These are phyloP conservation scores for Neosalanx taihuensis DNA, from an alignment of 2,797 vertebrate genomes.

Conservation along the genomic window DNA sequence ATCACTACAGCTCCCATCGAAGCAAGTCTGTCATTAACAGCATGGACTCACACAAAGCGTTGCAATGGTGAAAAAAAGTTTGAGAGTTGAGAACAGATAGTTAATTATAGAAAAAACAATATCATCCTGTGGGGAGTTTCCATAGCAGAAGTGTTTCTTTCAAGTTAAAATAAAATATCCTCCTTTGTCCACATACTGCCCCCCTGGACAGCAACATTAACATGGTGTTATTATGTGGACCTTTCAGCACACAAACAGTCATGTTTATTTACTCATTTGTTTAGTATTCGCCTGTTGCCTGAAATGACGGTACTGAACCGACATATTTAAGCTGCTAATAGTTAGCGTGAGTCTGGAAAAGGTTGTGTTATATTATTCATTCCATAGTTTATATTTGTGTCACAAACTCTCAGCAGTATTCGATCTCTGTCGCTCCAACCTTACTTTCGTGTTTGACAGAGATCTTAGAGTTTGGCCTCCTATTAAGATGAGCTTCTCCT, in stretches of 20 bases:
- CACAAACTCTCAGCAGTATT: slow-evolving; percentile 49
- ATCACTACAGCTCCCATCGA: slow-evolving; percentile 52
- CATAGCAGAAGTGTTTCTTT: slow-evolving; percentile 45
- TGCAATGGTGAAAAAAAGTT: slow-evolving; percentile 17
- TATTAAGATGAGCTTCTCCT: slow-evolving; percentile 28
- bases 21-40: slow-evolving; percentile 53
- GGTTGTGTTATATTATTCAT: slow-evolving; percentile 54
- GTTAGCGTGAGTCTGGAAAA: slow-evolving; percentile 42
- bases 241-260: neutral
- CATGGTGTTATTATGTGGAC: neutral
- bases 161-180: slow-evolving; percentile 32
- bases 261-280: neutral
- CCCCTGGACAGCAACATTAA: neutral
- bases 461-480: slow-evolving; percentile 22
- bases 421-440: slow-evolving; percentile 50
- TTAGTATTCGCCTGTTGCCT: neutral
- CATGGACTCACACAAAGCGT: slow-evolving; percentile 38
- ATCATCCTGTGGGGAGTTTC: slow-evolving; percentile 58
- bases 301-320: slow-evolving; percentile 14
- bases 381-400: slow-evolving; percentile 58
- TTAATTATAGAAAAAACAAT: slow-evolving; percentile 52
- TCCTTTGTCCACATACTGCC: slow-evolving; percentile 9
- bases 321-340: slow-evolving; percentile 34
- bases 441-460: slow-evolving; percentile 41
- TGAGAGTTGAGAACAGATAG: slow-evolving; percentile 38